Percentiles rank a stretch among this genome's conserved stretches.
Evolutionary conservation across 1,140 invertebrate genomes (phyloP).

Genomic region (Philotrypesis tridentata): DNA sequence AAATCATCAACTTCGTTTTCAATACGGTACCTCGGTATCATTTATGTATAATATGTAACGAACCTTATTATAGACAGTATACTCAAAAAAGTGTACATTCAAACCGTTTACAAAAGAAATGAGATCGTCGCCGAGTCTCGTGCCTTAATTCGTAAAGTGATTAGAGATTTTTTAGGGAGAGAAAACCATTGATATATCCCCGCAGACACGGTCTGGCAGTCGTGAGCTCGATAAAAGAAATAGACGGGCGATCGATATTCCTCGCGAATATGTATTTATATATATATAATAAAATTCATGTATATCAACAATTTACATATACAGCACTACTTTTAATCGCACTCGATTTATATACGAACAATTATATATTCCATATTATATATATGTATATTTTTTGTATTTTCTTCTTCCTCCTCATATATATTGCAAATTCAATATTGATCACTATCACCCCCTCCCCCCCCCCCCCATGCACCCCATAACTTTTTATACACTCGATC

Average conservation of each 20-base stretch:
- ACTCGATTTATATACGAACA: neutral
- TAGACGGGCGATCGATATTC: neutral
- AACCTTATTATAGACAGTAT: neutral
- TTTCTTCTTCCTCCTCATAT: neutral
- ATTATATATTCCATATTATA: too few species aligned
- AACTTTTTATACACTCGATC: conserved; percentile 39
- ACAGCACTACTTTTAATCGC: neutral
- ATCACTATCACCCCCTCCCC: too few species aligned
- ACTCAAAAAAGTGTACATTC: neutral
- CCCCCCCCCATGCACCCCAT: neutral
- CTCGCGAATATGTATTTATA: neutral
- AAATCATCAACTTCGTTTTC: neutral
- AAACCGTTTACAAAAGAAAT: neutral
- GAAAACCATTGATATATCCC: too few species aligned
- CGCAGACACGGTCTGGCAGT: too few species aligned
- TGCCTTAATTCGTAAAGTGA: neutral
- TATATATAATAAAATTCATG: too few species aligned
- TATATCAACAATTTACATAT: neutral
- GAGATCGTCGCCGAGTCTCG: neutral
- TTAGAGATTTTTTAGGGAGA: neutral
- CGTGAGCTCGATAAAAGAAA: neutral
- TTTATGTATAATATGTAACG: neutral
- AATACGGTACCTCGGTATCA: neutral
- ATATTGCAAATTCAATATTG: conserved; percentile 9
- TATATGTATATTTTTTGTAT: too few species aligned